phyloP scores from a whole-genome alignment of 2,113 vertebrate species.

The Tetrax tetrax region DNA sequence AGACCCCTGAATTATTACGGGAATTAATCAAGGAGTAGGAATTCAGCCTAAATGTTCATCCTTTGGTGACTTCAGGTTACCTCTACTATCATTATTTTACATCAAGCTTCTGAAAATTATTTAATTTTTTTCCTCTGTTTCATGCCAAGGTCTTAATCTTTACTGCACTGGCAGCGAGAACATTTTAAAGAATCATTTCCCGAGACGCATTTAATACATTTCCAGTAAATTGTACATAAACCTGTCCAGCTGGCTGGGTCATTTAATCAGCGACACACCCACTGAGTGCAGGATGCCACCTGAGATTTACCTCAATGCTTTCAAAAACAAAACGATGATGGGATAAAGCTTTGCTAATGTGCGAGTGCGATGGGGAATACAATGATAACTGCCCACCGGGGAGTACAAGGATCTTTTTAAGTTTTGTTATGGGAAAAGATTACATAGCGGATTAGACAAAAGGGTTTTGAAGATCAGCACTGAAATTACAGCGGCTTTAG shows the following conservation, averaged over 20 bases:
- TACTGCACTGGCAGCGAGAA: constrained; percentile 71
- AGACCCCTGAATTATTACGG: neutral
- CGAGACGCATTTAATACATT: constrained; percentile 75
- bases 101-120: constrained; percentile 67
- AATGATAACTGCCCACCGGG: constrained; percentile 80
- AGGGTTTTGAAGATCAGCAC: constrained; percentile 59
- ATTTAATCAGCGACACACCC: constrained; percentile 76
- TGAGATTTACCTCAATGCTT: constrained; percentile 72
- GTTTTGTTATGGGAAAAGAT: constrained; percentile 81
- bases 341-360: constrained; percentile 86
- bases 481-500: constrained; percentile 64
- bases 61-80: constrained; percentile 37
- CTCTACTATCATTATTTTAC: constrained; percentile 38
- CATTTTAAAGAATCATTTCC: constrained; percentile 80
- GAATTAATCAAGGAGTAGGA: constrained; percentile 16
- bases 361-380: constrained; percentile 76
- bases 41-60: neutral
- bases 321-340: constrained; percentile 65
- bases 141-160: constrained; percentile 74
- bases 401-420: constrained; percentile 69
- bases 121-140: constrained; percentile 68
- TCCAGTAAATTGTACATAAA: constrained; percentile 76
- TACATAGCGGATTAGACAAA: constrained; percentile 66
- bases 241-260: constrained; percentile 74
- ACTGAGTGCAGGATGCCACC: constrained; percentile 64